These are phyloP conservation scores for Scomber japonicus DNA, from an alignment of 2,113 vertebrate genomes.

Conservation along the genomic window DNA sequence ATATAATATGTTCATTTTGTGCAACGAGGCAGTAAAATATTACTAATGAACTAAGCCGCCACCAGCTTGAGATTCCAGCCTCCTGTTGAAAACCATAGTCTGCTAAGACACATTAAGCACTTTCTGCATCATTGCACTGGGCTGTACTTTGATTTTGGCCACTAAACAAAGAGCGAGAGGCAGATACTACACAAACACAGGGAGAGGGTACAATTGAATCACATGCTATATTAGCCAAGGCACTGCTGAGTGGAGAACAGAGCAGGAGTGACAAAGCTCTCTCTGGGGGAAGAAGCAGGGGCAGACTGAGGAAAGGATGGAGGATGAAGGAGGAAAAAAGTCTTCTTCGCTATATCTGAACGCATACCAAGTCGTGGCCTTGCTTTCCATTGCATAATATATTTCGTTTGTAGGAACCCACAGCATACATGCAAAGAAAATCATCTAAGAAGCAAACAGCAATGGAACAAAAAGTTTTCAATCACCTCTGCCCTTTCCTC, in stretches of 20 bases:
- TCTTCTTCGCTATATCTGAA: neutral
- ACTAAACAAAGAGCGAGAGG: constrained; percentile 21
- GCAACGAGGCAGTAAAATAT: constrained; percentile 25
- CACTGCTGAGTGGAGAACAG: constrained; percentile 1
- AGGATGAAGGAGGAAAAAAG: neutral
- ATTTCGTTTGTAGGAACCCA: too few relatives aligned
- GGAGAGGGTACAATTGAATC: constrained; percentile 23
- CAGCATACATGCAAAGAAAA: too few relatives aligned
- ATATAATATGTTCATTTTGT: constrained; percentile 25
- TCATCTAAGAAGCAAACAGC: too few relatives aligned
- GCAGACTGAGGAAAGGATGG: neutral
- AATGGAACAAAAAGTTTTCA: too few relatives aligned
- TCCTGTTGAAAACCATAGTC: constrained; percentile 17
- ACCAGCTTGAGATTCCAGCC: constrained; percentile 15
- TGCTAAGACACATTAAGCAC: constrained; percentile 23
- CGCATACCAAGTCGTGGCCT: neutral
- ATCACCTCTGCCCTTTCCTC: too few relatives aligned
- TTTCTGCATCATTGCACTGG: neutral
- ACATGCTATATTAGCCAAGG: constrained; percentile 36
- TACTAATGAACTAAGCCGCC: constrained; percentile 21
- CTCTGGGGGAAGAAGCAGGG: too few relatives aligned
- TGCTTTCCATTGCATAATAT: neutral
- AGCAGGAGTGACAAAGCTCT: constrained; percentile 3
- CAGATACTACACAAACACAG: constrained; percentile 19
- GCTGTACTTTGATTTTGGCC: constrained; percentile 35